Evolutionary conservation across 1,140 invertebrate species (phyloP), one percentile per base, ranked within the genome.

Genomic region (Drosophila novamexicana): DNA sequence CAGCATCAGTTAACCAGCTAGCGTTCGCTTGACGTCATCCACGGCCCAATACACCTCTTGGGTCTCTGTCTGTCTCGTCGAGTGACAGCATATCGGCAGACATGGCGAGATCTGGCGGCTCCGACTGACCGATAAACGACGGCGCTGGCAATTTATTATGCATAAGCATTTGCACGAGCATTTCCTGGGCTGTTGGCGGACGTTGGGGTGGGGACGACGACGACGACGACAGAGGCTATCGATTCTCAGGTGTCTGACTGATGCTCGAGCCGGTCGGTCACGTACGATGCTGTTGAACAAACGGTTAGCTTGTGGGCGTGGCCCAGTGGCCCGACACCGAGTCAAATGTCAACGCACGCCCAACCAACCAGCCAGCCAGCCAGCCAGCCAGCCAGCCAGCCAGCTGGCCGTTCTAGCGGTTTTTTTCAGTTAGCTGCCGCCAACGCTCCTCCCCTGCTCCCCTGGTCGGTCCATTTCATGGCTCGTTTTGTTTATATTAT

Each of bases 261-360:
- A 59, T 42, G 58, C 47, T 54, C 40, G 7, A 71, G 68, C 62
- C 45, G 54, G 69, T 72, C 69, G 54, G 69, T 72, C 69, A 72
- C 69, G 69, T 72, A 72, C 45, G 6, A 42, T 14, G 65, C 47
- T 62, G 65, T 42, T 65, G 40, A 62, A 42, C 44, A 62, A 62
- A 62, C 68, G 16, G 52, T 57, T 37, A 66, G 54, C 5, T 47
- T 12, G 57, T 65, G 53, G 69, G 69, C 62, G 69, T 72, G 69
- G 45, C 34, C 12, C 67, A 66, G 59, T 10, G 10, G 16, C 34
- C 59, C 7, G 32, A 16, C 40, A 10, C 53, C 44, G 39, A 72
- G 69, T 72, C 69, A 72, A 72, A 72, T 72, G 69, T 72, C 69
- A 72, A 72, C 53, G 69, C 54, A 65, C 69, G 62, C 42, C 53